Conservation (phyloP, 2,888 invertebrate genomes). For the Philhelius pedissequus region DNA sequence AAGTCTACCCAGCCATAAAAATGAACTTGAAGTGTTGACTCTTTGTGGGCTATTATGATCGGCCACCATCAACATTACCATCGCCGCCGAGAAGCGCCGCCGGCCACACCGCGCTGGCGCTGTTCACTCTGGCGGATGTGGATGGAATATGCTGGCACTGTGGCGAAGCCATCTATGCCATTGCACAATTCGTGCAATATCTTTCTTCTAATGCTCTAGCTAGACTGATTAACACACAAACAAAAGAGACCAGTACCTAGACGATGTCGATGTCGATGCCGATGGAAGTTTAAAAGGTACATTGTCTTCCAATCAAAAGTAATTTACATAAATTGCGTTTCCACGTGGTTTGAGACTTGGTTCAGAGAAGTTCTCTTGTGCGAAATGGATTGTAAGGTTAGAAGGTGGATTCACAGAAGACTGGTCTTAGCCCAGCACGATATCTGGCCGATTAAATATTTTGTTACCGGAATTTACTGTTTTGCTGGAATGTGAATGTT, state of each 20-base stretch:
- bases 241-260: background rate
- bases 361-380: conserved; percentile 42
- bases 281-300: background rate
- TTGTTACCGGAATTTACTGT: conserved; percentile 57
- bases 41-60: conserved; percentile 34
- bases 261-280: background rate
- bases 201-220: conserved; percentile 41
- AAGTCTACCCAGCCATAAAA: conserved; percentile 73
- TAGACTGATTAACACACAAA: conserved; percentile 49
- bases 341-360: conserved; percentile 42
- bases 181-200: conserved; percentile 48
- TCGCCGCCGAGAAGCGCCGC: background rate
- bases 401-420: conserved; percentile 47
- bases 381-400: conserved; percentile 63
- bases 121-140: conserved; percentile 68
- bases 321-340: conserved; percentile 62
- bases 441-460: conserved; percentile 38
- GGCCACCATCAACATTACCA: conserved; percentile 9
- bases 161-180: conserved; percentile 6
- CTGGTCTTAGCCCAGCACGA: conserved; percentile 46
- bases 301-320: conserved; percentile 54
- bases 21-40: conserved; percentile 73
- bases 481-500: conserved; percentile 38
- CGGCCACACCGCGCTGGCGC: background rate
- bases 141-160: conserved; percentile 11